A percentile compares a stretch with the other conserved stretches of the same genome.
Conservation (phyloP, 1,140 invertebrate genomes). For the Achatina immaculata region DNA sequence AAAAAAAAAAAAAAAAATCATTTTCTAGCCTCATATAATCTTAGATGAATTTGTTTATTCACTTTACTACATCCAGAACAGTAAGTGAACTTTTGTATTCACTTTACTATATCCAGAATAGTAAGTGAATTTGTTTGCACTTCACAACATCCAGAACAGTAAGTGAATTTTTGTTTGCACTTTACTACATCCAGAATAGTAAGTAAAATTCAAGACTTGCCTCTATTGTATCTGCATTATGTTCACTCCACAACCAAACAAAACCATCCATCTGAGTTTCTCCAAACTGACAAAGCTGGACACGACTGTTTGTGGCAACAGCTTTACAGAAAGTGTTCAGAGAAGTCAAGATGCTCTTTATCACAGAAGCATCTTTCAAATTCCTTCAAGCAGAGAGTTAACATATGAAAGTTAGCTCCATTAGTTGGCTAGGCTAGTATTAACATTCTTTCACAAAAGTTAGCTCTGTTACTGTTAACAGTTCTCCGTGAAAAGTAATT, state of each 20-base stretch:
- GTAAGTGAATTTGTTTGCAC: no score
- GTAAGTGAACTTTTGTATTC: no score
- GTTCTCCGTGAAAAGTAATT: not conserved
- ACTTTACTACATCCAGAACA: no score
- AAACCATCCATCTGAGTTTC: conserved; percentile 50
- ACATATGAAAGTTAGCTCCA: not conserved
- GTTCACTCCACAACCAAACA: conserved; percentile 52
- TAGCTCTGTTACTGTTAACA: not conserved
- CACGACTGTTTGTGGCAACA: conserved; percentile 46
- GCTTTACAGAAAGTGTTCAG: conserved; percentile 47
- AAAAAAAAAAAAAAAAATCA: no score
- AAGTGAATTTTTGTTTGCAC: no score
- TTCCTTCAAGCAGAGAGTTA: conserved; percentile 39
- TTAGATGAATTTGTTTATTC: no score
- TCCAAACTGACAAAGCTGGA: conserved; percentile 55
- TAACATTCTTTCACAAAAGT: not conserved
- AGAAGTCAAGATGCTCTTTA: conserved; percentile 48
- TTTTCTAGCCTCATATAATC: no score
- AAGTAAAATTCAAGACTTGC: no score
- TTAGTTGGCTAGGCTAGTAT: not conserved
- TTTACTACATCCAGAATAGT: no score
- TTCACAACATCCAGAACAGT: no score
- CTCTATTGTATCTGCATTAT: conserved; percentile 47
- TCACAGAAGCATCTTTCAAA: conserved; percentile 39
- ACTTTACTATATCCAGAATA: no score